phyloP scores from a whole-genome alignment of 2,797 vertebrate genomes.

The Clarias fuscus region DNA sequence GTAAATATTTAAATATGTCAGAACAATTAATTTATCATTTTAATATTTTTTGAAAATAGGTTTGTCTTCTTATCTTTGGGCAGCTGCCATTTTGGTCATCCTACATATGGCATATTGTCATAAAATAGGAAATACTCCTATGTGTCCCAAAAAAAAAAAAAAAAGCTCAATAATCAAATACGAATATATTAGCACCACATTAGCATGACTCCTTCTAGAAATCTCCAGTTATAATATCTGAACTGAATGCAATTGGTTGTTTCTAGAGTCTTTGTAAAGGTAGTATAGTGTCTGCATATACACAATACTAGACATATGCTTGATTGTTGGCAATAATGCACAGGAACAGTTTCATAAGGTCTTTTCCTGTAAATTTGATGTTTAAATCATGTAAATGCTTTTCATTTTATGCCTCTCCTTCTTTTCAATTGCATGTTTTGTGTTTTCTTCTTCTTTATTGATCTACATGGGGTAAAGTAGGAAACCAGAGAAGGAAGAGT shows the following conservation, averaged over 20 bases:
- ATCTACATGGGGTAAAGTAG: constrained; percentile 94
- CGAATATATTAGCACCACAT: constrained; percentile 44
- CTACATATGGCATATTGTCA: constrained; percentile 35
- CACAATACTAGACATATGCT: constrained; percentile 35
- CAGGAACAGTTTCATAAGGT: constrained; percentile 20
- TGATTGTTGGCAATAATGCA: constrained; percentile 10
- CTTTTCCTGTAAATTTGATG: constrained; percentile 15
- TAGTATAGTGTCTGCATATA: constrained; percentile 33
- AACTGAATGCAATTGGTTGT: constrained; percentile 17
- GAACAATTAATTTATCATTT: constrained; percentile 49
- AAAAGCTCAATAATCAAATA: constrained; percentile 28
- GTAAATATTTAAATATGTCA: constrained; percentile 36
- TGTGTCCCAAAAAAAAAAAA: constrained; percentile 12
- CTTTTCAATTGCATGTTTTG: neutral
- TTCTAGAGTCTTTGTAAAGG: constrained; percentile 43
- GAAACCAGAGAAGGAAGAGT: constrained; percentile 98
- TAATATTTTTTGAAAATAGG: constrained; percentile 51
- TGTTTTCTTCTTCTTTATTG: constrained; percentile 2
- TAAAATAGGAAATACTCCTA: constrained; percentile 33
- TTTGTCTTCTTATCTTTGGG: constrained; percentile 48
- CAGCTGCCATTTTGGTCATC: constrained; percentile 68
- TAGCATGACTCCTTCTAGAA: constrained; percentile 23
- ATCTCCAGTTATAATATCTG: constrained; percentile 14
- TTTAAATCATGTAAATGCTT: neutral
- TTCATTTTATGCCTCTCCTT: neutral